phyloP scores from a whole-genome alignment of 2,888 invertebrate species.

The Ennomos erosarius region DNA sequence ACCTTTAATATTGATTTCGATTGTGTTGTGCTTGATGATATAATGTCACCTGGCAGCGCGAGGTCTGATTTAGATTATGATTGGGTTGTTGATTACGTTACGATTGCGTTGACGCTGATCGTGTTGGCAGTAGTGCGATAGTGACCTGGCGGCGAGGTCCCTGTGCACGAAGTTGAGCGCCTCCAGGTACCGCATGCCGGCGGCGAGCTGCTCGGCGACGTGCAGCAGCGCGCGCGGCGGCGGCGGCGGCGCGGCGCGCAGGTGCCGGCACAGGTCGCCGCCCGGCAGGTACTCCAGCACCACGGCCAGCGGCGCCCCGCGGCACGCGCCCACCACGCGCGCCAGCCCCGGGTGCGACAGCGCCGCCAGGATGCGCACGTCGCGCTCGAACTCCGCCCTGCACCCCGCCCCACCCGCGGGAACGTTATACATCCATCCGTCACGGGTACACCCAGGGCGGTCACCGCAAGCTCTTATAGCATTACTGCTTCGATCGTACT shows the following conservation, averaged over 20 bases:
- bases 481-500: too few relatives aligned
- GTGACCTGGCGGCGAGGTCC: conserved; percentile 92
- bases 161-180: conserved; percentile 95
- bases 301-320: conserved; percentile 91
- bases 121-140: too few relatives aligned
- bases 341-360: conserved; percentile 92
- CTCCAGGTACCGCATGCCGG: conserved; percentile 96
- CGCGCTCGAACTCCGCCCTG: conserved; percentile 94
- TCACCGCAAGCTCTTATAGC: too few relatives aligned
- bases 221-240: conserved; percentile 89
- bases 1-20: too few relatives aligned
- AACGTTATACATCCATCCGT: not conserved
- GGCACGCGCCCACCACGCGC: conserved; percentile 90
- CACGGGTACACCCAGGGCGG: not conserved
- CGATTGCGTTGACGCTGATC: too few relatives aligned
- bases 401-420: too few relatives aligned
- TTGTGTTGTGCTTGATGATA: too few relatives aligned
- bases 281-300: conserved; percentile 94
- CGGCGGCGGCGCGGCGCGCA: conserved; percentile 90
- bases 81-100: too few relatives aligned
- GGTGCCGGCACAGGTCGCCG: conserved; percentile 93
- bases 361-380: conserved; percentile 94
- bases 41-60: too few relatives aligned
- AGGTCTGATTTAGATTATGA: too few relatives aligned
- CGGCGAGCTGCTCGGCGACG: conserved; percentile 94